Percentiles rank a stretch among this genome's conserved stretches.
These are phyloP conservation scores for Bradysia coprophila DNA, from an alignment of 1,140 invertebrate species.

Conservation along the genomic window DNA sequence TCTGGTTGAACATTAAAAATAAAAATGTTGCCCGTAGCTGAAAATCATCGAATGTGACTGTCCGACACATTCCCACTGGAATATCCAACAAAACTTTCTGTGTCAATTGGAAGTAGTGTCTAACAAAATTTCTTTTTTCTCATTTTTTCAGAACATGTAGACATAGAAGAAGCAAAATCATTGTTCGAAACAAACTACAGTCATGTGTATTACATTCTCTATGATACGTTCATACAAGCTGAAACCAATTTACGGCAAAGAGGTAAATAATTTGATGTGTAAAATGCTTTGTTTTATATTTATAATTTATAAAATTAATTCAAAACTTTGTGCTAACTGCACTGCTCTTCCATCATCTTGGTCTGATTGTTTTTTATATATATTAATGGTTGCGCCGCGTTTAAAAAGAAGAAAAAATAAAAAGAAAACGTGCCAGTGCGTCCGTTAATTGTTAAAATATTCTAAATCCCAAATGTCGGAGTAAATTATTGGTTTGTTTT, in stretches of 20 bases:
- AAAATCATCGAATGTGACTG: not conserved
- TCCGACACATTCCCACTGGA: not conserved
- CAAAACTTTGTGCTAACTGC: not conserved
- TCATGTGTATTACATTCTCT: conserved; percentile 87
- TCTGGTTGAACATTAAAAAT: not conserved
- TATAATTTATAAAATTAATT: not conserved
- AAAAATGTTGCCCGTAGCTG: not conserved
- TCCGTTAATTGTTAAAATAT: no score
- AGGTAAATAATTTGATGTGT: conserved; percentile 37
- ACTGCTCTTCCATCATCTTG: no score
- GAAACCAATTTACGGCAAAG: conserved; percentile 79
- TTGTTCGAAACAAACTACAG: conserved; percentile 90
- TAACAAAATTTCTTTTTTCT: conserved; percentile 6
- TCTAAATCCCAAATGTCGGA: no score
- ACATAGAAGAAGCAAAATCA: conserved; percentile 70
- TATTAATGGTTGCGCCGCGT: no score
- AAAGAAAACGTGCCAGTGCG: no score
- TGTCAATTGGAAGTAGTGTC: not conserved
- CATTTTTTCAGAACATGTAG: conserved; percentile 70
- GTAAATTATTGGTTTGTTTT: no score
- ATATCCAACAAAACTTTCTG: not conserved
- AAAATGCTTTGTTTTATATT: not conserved
- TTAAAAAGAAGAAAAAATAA: no score
- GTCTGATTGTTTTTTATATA: no score
- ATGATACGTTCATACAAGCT: conserved; percentile 82